A percentile compares a stretch with the other conserved stretches of the same genome.
Evolutionary conservation across 92 coral and sea anemone species (phyloP).

Genomic region (Galaxea fascicularis): DNA sequence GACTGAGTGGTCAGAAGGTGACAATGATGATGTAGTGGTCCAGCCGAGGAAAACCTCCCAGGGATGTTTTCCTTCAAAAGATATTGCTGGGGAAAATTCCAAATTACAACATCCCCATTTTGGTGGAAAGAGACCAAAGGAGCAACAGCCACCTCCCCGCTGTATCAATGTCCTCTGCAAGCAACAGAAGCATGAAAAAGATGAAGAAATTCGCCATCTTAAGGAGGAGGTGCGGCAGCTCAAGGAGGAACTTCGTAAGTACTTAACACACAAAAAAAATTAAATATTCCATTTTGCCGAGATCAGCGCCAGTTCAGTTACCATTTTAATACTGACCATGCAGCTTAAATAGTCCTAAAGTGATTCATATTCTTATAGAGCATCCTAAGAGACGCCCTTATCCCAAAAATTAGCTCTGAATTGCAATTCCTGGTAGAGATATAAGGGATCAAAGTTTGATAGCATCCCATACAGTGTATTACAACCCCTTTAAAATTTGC

Average conservation of each 20-base stretch:
- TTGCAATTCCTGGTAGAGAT: too few species aligned
- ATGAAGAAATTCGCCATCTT: slow-evolving; percentile 27
- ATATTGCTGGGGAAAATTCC: too few species aligned
- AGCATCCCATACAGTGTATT: too few species aligned
- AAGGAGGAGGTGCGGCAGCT: slow-evolving; percentile 21
- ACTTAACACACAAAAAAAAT: background rate
- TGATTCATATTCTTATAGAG: too few species aligned
- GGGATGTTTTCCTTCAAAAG: background rate
- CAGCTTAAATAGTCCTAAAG: too few species aligned
- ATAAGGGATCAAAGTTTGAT: too few species aligned
- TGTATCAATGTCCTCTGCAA: slow-evolving; percentile 40
- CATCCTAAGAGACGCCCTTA: too few species aligned
- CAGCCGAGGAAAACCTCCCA: background rate
- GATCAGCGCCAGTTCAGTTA: background rate
- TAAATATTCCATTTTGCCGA: background rate
- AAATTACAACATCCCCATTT: slow-evolving; percentile 52
- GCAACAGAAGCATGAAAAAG: slow-evolving; percentile 37
- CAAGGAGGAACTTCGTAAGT: slow-evolving; percentile 52
- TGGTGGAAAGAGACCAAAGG: slow-evolving; percentile 48
- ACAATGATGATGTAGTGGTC: background rate
- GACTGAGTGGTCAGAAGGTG: background rate
- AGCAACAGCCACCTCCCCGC: background rate
- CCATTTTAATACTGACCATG: background rate
- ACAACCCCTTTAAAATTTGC: too few species aligned
- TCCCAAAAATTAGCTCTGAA: too few species aligned